phyloP scores from a whole-genome alignment of 2,888 invertebrate species.

The Baccha elongata region DNA sequence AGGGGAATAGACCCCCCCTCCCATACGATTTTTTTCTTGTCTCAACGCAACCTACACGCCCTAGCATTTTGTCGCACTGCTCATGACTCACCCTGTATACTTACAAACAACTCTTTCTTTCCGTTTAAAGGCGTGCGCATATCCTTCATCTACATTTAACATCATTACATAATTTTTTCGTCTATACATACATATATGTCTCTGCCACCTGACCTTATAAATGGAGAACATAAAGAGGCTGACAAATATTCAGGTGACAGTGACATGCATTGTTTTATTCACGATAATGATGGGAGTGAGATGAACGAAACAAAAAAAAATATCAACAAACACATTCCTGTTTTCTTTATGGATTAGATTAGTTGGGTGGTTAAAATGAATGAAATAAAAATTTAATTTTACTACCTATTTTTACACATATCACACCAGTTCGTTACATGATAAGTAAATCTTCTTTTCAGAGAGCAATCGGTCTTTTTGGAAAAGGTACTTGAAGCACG shows the following conservation, averaged over 20 bases:
- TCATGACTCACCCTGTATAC: too few species aligned
- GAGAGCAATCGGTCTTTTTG: too few species aligned
- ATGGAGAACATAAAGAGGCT: slow-evolving; percentile 19
- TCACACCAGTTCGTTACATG: too few species aligned
- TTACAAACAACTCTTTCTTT: slow-evolving; percentile 16
- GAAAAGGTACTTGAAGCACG: too few species aligned
- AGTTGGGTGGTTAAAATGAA: slow-evolving; percentile 2
- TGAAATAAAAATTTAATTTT: too few species aligned
- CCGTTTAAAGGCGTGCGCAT: background rate
- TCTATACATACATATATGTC: background rate
- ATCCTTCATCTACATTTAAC: background rate
- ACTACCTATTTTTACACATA: too few species aligned
- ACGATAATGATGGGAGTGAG: background rate
- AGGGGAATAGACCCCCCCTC: too few species aligned
- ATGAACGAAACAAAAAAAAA: background rate
- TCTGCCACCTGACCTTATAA: slow-evolving; percentile 31
- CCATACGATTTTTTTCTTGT: too few species aligned
- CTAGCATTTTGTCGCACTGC: too few species aligned
- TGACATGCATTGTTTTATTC: slow-evolving; percentile 1
- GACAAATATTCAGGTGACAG: slow-evolving; percentile 46
- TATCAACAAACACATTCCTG: slow-evolving; percentile 26
- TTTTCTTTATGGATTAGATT: slow-evolving; percentile 19
- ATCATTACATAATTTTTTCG: background rate
- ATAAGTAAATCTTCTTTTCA: too few species aligned
- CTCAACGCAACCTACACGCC: too few species aligned